These are phyloP conservation scores for Coboldia fuscipes DNA, from an alignment of 1,140 invertebrate species.

Conservation along the genomic window DNA sequence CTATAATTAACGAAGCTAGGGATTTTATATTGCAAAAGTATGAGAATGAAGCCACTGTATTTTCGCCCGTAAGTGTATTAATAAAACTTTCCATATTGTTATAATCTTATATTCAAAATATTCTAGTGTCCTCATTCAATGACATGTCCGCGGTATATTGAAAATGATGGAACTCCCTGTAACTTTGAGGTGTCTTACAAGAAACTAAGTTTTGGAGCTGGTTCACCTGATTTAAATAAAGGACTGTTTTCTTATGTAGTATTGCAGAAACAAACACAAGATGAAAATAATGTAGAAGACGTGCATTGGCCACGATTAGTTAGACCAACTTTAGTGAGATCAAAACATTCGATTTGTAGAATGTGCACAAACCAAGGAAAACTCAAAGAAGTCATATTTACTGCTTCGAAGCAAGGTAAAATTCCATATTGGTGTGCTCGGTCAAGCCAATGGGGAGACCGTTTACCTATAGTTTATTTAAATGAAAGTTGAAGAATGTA, in stretches of 20 bases:
- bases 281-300: conserved; percentile 20
- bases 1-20: conserved; percentile 50
- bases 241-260: conserved; percentile 56
- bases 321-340: conserved; percentile 33
- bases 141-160: conserved; percentile 40
- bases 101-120: conserved; percentile 3
- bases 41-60: conserved; percentile 31
- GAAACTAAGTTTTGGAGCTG: conserved; percentile 25
- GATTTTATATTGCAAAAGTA: conserved; percentile 39
- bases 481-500: too few species aligned
- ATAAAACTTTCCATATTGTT: conserved; percentile 3
- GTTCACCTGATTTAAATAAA: conserved; percentile 16
- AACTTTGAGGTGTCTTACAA: conserved; percentile 48
- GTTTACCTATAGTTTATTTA: conserved; percentile 40
- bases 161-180: conserved; percentile 42
- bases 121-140: conserved; percentile 60
- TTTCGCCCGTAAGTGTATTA: conserved; percentile 43
- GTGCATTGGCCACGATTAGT: conserved; percentile 60
- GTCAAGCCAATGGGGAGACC: conserved; percentile 48
- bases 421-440: conserved; percentile 42
- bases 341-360: conserved; percentile 50
- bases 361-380: conserved; percentile 53
- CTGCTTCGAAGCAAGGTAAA: conserved; percentile 49
- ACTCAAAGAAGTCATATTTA: conserved; percentile 55
- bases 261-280: conserved; percentile 48